Conservation (phyloP, 2,888 invertebrate species). For the Drosophila siamana region DNA sequence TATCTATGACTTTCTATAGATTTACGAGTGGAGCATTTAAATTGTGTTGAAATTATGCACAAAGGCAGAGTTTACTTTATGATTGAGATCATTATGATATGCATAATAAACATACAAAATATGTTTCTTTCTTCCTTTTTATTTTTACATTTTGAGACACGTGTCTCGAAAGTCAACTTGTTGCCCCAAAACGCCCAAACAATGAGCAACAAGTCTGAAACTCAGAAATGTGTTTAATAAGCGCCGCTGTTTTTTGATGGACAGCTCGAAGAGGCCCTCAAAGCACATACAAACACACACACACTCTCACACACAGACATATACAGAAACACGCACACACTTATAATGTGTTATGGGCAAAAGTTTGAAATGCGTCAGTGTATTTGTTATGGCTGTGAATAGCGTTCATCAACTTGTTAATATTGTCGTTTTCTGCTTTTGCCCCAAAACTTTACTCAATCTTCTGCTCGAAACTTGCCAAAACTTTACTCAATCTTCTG, state of each 20-base stretch:
- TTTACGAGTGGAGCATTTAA: slow-evolving; percentile 68
- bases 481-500: slow-evolving; percentile 18
- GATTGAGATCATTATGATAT: slow-evolving; percentile 47
- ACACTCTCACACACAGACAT: neutral
- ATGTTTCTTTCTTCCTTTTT: slow-evolving; percentile 12
- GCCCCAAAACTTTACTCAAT: slow-evolving; percentile 3
- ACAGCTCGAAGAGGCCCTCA: slow-evolving; percentile 38
- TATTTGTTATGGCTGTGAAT: slow-evolving; percentile 46
- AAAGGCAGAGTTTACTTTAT: slow-evolving; percentile 42
- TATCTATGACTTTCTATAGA: slow-evolving; percentile 60
- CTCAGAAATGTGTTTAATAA: slow-evolving; percentile 53
- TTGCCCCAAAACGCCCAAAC: slow-evolving; percentile 31
- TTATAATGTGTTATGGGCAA: slow-evolving; percentile 40
- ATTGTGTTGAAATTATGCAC: slow-evolving; percentile 53
- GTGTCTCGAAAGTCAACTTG: slow-evolving; percentile 64
- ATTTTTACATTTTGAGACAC: slow-evolving; percentile 40
- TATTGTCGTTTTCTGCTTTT: slow-evolving; percentile 40
- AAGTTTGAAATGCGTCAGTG: slow-evolving; percentile 26
- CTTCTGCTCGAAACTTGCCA: slow-evolving; percentile 20
- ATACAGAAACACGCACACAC: neutral
- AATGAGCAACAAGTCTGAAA: slow-evolving; percentile 45
- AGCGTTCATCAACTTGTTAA: slow-evolving; percentile 58
- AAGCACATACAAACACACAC: slow-evolving; percentile 12
- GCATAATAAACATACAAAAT: slow-evolving; percentile 52
- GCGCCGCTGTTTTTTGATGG: slow-evolving; percentile 31